phyloP scores from a whole-genome alignment of 2,888 invertebrate species.

The Leucophenga maculata region DNA sequence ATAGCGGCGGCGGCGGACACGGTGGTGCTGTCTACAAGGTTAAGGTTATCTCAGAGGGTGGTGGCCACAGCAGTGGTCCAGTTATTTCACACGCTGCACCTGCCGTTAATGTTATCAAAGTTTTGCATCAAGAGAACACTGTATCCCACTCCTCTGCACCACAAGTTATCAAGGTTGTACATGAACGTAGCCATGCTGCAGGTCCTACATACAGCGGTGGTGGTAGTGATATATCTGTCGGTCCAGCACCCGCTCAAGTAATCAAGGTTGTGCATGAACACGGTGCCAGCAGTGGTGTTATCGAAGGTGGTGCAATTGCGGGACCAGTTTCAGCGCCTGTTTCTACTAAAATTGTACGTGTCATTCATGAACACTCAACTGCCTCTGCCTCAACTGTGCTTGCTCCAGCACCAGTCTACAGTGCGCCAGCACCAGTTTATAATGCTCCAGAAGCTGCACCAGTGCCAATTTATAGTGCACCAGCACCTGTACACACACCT shows the following conservation, averaged over 20 bases:
- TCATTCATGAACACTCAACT: constrained; percentile 59
- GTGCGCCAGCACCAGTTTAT: constrained; percentile 35
- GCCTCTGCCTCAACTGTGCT: background rate
- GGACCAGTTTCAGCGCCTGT: constrained; percentile 25
- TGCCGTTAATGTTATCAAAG: constrained; percentile 56
- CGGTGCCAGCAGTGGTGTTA: constrained; percentile 32
- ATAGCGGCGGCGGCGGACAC: constrained; percentile 34
- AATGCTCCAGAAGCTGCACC: constrained; percentile 39
- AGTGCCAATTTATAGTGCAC: constrained; percentile 37
- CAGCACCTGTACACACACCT: constrained; percentile 19
- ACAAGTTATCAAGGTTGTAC: constrained; percentile 50
- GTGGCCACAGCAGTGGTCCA: constrained; percentile 34
- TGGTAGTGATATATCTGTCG: background rate
- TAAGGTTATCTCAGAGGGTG: constrained; percentile 54
- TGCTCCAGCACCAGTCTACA: constrained; percentile 18
- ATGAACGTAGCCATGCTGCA: constrained; percentile 34
- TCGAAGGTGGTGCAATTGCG: constrained; percentile 14
- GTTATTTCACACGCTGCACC: constrained; percentile 26
- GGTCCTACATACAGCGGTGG: constrained; percentile 31
- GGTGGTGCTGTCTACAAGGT: constrained; percentile 50
- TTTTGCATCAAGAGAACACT: constrained; percentile 49
- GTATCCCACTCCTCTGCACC: constrained; percentile 20
- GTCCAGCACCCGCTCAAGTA: constrained; percentile 24
- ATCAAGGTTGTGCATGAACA: constrained; percentile 52
- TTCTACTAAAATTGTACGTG: constrained; percentile 57